Evolutionary conservation across 2,113 vertebrate genomes (phyloP).

Genomic region (Desmodus rotundus): DNA sequence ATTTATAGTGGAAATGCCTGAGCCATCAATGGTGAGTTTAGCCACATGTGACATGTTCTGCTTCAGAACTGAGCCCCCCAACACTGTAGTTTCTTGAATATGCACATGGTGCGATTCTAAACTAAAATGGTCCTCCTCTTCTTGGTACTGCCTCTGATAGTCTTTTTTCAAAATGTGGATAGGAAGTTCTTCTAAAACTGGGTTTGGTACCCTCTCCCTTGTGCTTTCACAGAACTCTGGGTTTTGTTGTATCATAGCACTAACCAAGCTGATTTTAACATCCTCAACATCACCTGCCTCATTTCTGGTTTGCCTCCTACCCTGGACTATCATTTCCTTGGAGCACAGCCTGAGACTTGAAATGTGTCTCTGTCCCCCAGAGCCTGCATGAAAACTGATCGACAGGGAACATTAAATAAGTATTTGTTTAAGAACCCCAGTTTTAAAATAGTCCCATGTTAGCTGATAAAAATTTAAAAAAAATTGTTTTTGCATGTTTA

Average conservation of each 20-base stretch:
- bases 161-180: not conserved
- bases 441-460: slow-evolving; percentile 34
- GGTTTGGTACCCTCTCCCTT: not conserved
- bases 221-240: not conserved
- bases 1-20: not conserved
- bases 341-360: not conserved
- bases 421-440: slow-evolving; percentile 14
- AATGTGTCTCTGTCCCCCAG: not conserved
- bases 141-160: not conserved
- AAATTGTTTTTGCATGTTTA: not conserved
- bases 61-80: not conserved
- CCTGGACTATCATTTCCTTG: not conserved
- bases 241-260: not conserved
- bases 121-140: not conserved
- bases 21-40: not conserved
- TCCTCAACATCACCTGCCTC: not conserved
- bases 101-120: not conserved
- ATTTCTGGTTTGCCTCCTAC: not conserved
- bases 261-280: too few species aligned
- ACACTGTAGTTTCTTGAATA: not conserved
- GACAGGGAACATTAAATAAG: slow-evolving; percentile 3
- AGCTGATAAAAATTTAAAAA: slow-evolving; percentile 20
- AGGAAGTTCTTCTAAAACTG: not conserved
- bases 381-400: not conserved
- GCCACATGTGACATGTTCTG: not conserved